Percentiles rank a stretch among this genome's conserved stretches.
phyloP scores from a whole-genome alignment of 2,888 invertebrate genomes.

The Mermis nigrescens region DNA sequence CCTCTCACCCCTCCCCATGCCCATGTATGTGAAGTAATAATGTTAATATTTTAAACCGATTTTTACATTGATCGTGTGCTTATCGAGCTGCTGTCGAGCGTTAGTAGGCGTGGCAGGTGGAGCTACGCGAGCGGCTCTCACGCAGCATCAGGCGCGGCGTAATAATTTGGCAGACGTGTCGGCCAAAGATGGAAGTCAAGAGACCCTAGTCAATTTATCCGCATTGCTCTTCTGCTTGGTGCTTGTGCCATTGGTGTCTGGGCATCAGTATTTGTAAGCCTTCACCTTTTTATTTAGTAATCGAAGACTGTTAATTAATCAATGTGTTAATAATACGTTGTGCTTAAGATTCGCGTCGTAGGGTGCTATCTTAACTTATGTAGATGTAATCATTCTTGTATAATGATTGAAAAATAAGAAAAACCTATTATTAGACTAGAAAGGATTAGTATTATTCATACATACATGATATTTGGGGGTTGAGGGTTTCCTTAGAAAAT shows the following conservation, averaged over 20 bases:
- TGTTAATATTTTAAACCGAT: conserved; percentile 33
- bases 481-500: no score
- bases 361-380: no score
- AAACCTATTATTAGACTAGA: no score
- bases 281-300: no score
- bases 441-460: no score
- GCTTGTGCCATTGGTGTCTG: conserved; percentile 46
- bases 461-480: no score
- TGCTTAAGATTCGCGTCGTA: no score
- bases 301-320: no score
- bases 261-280: conserved; percentile 29
- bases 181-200: conserved; percentile 88
- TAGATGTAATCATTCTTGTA: no score
- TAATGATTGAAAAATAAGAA: no score
- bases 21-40: background rate
- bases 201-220: conserved; percentile 74
- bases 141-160: conserved; percentile 71
- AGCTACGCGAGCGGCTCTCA: conserved; percentile 71
- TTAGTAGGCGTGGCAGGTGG: conserved; percentile 70
- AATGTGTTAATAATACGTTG: no score
- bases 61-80: conserved; percentile 34
- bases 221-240: conserved; percentile 60
- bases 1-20: no score
- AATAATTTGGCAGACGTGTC: conserved; percentile 72
- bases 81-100: conserved; percentile 35